Evolutionary conservation across 2,888 invertebrate genomes (phyloP).

Genomic region (Pollenia labialis): DNA sequence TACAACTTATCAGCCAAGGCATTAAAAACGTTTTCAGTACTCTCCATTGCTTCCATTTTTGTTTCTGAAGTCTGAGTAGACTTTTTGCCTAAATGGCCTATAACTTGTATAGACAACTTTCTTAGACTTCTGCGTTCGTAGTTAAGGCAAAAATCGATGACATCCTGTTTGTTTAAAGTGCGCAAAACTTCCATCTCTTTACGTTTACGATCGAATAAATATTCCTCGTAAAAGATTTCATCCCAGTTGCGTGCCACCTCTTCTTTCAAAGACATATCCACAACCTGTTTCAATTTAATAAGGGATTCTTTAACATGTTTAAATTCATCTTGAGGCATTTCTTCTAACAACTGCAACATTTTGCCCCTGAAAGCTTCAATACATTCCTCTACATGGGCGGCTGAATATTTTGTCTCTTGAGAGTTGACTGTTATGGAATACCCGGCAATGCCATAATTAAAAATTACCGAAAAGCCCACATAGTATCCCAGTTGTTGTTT

Average conservation of each 20-base stretch:
- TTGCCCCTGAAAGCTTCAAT: slow-evolving; percentile 89
- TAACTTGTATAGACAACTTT: slow-evolving; percentile 83
- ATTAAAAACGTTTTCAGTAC: slow-evolving; percentile 76
- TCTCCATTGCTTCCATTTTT: slow-evolving; percentile 56
- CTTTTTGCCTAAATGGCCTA: slow-evolving; percentile 65
- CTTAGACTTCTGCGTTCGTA: slow-evolving; percentile 80
- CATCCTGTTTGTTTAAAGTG: slow-evolving; percentile 78
- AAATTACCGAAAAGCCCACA: slow-evolving; percentile 89
- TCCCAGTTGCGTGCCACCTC: slow-evolving; percentile 91
- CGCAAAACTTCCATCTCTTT: slow-evolving; percentile 86
- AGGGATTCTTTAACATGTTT: slow-evolving; percentile 87
- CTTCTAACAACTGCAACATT: slow-evolving; percentile 86
- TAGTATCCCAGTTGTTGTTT: slow-evolving; percentile 96
- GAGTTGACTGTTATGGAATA: slow-evolving; percentile 91
- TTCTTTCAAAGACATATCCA: slow-evolving; percentile 90
- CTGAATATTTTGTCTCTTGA: slow-evolving; percentile 90
- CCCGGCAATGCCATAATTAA: slow-evolving; percentile 92
- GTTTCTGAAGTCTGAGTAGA: slow-evolving; percentile 33
- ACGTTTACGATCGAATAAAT: slow-evolving; percentile 90
- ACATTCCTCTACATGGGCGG: slow-evolving; percentile 88
- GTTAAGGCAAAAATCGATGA: slow-evolving; percentile 81
- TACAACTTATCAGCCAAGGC: slow-evolving; percentile 78
- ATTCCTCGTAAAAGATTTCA: slow-evolving; percentile 90
- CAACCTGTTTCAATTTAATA: slow-evolving; percentile 90
- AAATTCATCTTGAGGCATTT: slow-evolving; percentile 87